phyloP scores from a whole-genome alignment of 2,113 vertebrate species.

The Anser brachyrhynchus region DNA sequence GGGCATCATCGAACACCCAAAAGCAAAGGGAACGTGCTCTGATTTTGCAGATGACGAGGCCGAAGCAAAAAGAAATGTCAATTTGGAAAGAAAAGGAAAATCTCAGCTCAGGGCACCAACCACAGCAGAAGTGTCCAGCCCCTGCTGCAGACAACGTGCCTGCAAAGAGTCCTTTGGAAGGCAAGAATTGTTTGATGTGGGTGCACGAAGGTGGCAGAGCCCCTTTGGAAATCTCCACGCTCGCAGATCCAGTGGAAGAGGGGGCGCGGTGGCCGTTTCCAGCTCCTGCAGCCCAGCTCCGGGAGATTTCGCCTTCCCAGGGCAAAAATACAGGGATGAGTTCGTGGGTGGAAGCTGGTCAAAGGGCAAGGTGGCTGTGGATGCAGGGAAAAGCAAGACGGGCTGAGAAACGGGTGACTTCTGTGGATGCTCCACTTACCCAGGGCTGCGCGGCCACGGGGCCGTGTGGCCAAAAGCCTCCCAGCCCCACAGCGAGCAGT shows the following conservation, averaged over 20 bases:
- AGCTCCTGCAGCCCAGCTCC: background rate
- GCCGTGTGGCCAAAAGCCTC: background rate
- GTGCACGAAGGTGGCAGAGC: background rate
- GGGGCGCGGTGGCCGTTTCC: background rate
- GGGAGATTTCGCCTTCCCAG: background rate
- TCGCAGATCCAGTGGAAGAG: no score
- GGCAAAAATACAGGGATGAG: background rate
- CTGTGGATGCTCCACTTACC: background rate
- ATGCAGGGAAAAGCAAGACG: background rate
- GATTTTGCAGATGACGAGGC: background rate
- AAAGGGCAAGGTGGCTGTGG: background rate
- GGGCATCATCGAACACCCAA: background rate
- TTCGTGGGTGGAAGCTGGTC: background rate
- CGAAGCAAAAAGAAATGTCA: background rate
- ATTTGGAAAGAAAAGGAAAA: background rate
- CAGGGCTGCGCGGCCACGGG: background rate
- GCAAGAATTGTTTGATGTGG: background rate
- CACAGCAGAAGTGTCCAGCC: no score
- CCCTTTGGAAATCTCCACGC: no score
- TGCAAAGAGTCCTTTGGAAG: background rate
- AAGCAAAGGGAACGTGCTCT: background rate
- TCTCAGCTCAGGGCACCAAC: background rate
- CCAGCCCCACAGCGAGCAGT: background rate
- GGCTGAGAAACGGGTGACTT: background rate
- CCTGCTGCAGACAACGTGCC: background rate